Base-by-base conservation (phyloP, 2,113 vertebrate species). In the Paedocypris sp. region DNA sequence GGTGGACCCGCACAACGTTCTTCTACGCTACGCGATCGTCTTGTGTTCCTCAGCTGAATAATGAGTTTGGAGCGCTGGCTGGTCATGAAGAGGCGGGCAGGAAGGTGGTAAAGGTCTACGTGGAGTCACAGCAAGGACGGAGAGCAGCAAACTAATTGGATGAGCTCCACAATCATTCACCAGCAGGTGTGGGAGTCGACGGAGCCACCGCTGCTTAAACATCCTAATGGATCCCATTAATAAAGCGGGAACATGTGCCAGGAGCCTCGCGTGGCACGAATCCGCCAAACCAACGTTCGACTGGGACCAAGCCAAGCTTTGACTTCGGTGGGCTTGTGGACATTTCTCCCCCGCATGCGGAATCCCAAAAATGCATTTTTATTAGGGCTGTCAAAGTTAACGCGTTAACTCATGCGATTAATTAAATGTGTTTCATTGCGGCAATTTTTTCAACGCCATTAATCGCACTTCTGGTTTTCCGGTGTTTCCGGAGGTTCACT, bases 191-290 rank as follows among this genome's bases (percentile, higher is more conserved):
- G 64, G 71, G 64, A 75, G 69, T 72, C 62, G 25, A 62, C 52
- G 29, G 54, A 50, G 62, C 47, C 43, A 53, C 51, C 72, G 66
- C 68, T 66, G 72, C 57, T 72, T 72, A 68, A 69, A 67, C 56
- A 61, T 69, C 47, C 72, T 80, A 81, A 82, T 75, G 76, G 69
- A 65, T 33, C 18, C 62, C 72, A 81, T 82, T 83, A 81, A 80
- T 76, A 78, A 79, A 74, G 67, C 58, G 23, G 6, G 51, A 73
- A 70, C 67, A 43, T 62, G 67, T 65, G 68, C 61, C 64, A 35
- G 31, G 19, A 57, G 32, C 31, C 49, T 46, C 59, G n/a, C 20
- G 26, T 35, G 36, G 28, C 39, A 51, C 47, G 41, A 62, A 29
- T 5, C 13, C 10, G 48, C 67, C 68, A 65, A 66, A 62, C 41